A percentile compares a stretch with the other conserved stretches of the same genome.
Conservation (phyloP, 2,113 vertebrate genomes). For the Enhydra lutris region DNA sequence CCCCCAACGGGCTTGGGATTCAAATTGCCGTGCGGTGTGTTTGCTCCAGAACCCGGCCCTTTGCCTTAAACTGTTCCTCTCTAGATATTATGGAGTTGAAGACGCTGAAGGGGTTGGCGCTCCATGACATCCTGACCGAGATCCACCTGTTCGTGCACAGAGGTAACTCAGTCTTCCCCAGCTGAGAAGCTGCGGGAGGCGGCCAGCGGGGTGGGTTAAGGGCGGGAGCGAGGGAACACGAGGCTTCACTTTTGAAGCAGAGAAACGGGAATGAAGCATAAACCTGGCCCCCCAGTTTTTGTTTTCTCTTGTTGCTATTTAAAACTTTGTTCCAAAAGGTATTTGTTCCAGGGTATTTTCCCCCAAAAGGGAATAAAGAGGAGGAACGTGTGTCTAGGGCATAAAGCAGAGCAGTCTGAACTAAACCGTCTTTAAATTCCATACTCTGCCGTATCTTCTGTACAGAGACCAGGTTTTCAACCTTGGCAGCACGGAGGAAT, state of each 20-base stretch:
- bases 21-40: background rate
- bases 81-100: slow-evolving; percentile 94
- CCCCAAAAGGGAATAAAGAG: background rate
- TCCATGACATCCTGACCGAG: slow-evolving; percentile 96
- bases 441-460: accelerated
- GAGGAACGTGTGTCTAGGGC: background rate
- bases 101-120: slow-evolving; percentile 94
- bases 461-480: background rate
- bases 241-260: background rate
- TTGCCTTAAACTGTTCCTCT: slow-evolving; percentile 66
- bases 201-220: background rate
- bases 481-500: accelerated
- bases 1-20: background rate
- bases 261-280: background rate
- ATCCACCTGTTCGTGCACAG: slow-evolving; percentile 94
- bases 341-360: background rate
- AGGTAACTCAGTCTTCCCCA: slow-evolving; percentile 80
- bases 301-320: background rate
- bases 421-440: background rate
- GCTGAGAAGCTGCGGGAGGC: background rate
- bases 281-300: background rate
- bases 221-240: no score
- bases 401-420: background rate
- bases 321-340: background rate
- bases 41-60: background rate